Evolutionary conservation across 2,888 invertebrate species (phyloP), one percentile per base, ranked within the genome.

Genomic region (Conomelus anceps): DNA sequence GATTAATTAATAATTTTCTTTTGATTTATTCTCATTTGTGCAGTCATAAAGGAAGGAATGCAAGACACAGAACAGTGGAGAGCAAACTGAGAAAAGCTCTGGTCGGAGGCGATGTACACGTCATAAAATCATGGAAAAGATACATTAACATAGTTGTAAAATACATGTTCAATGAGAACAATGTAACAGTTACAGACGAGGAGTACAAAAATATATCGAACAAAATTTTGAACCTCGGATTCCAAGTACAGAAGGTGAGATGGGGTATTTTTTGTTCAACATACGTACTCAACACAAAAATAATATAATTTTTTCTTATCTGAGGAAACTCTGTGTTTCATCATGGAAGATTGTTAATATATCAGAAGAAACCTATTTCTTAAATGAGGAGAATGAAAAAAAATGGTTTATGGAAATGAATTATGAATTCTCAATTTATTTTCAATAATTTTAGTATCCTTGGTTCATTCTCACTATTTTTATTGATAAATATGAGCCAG

Each of bases 121-220:
- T 22, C 29, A 87, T 23, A 22, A 34, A 24, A 17, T 87, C 89
- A 11, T 89, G 89, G 89, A 88, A 84, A 23, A 85, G 89, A n/a
- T 89, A 89, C 34, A 87, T 89, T 3, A 84, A 87, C 13, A 88
- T 87, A 23, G 85, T 89, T 13, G 22, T 89, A 23, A 89, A 87
- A 34, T 89, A 89, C 85, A 87, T 89, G 3, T 63, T 88, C 3
- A 85, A 87, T 23, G 87, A 89, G 23, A 89, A 89, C 84, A 89
- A 89, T 34, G 87, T 86, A 6, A 87, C 89, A 34, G 86, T 88
- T 11, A 87, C 26, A 22, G 88, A 88, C 22, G 63, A 63, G n/a
- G 63, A 63, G 63, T 63, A n/a, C n/a, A 20, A 63, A n/a, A 63
- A 63, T 63, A n/a, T 63, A n/a, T n/a, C 63, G 4, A 63, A n/a